Evolutionary conservation across 1,140 invertebrate species (phyloP).

Genomic region (Pygmarrhopalites habei): DNA sequence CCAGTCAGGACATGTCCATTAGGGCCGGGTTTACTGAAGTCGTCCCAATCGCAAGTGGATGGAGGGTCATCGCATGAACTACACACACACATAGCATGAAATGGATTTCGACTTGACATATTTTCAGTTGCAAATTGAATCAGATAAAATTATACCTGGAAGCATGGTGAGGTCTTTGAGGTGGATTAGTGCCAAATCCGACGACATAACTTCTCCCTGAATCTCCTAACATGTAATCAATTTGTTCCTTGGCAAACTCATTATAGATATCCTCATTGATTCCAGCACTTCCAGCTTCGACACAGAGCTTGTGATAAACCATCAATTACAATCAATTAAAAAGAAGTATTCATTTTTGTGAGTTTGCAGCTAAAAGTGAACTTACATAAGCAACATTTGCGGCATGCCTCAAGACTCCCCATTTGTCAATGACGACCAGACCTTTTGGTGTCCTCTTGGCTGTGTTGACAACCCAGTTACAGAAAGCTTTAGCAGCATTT

Average conservation of each 20-base stretch:
- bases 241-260: slow-evolving; percentile 44
- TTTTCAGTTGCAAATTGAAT: too few species aligned
- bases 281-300: slow-evolving; percentile 28
- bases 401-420: slow-evolving; percentile 53
- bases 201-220: slow-evolving; percentile 47
- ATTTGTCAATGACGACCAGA: slow-evolving; percentile 52
- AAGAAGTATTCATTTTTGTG: too few species aligned
- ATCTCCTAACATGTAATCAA: slow-evolving; percentile 47
- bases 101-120: too few species aligned
- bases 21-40: slow-evolving; percentile 44
- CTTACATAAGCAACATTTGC: slow-evolving; percentile 55
- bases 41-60: slow-evolving; percentile 49
- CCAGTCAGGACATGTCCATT: slow-evolving; percentile 53
- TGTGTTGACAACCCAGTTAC: slow-evolving; percentile 35
- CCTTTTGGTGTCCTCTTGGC: slow-evolving; percentile 51
- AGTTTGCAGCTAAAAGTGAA: too few species aligned
- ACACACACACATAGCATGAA: background rate
- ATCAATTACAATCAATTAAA: too few species aligned
- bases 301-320: too few species aligned
- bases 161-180: slow-evolving; percentile 35
- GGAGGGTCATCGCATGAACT: slow-evolving; percentile 49
- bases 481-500: slow-evolving; percentile 32
- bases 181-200: slow-evolving; percentile 47
- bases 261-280: slow-evolving; percentile 22
- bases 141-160: slow-evolving; percentile 10